phyloP scores from a whole-genome alignment of 2,888 invertebrate genomes.

The Stenichneumon culpator region DNA sequence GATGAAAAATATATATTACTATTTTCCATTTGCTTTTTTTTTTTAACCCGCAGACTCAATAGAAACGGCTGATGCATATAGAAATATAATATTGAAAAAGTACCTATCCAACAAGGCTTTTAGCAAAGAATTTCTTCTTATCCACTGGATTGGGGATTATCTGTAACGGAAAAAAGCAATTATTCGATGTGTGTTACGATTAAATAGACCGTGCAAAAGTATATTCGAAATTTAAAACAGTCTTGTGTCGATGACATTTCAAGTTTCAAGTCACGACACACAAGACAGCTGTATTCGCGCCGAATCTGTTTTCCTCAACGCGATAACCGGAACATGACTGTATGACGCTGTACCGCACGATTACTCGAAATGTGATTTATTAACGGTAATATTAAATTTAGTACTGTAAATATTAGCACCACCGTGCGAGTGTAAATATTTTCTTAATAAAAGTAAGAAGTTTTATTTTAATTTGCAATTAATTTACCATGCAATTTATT shows the following conservation, averaged over 20 bases:
- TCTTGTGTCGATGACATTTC: neutral
- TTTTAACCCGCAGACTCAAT: constrained; percentile 59
- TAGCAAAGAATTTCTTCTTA: constrained; percentile 93
- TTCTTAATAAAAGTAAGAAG: constrained; percentile 5
- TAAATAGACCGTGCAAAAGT: neutral
- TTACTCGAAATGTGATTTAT: constrained; percentile 19
- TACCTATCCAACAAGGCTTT: constrained; percentile 83
- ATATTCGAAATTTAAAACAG: neutral
- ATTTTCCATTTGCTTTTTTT: constrained; percentile 47
- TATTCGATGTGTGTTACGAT: constrained; percentile 8
- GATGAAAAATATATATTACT: constrained; percentile 44
- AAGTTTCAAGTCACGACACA: neutral
- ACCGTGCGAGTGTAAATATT: constrained; percentile 39
- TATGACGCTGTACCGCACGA: neutral
- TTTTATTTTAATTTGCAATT: constrained; percentile 12
- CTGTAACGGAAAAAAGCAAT: constrained; percentile 86
- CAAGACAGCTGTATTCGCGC: neutral
- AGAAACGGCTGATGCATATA: constrained; percentile 34
- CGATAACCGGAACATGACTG: constrained; percentile 5
- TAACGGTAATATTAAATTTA: constrained; percentile 5
- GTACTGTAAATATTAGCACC: constrained; percentile 19
- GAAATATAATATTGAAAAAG: constrained; percentile 47
- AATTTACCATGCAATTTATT: neutral
- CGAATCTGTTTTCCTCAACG: neutral
- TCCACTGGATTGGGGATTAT: constrained; percentile 93